These are phyloP conservation scores for Neotragus moschatus DNA, from an alignment of 2,113 vertebrate genomes.

Conservation along the genomic window DNA sequence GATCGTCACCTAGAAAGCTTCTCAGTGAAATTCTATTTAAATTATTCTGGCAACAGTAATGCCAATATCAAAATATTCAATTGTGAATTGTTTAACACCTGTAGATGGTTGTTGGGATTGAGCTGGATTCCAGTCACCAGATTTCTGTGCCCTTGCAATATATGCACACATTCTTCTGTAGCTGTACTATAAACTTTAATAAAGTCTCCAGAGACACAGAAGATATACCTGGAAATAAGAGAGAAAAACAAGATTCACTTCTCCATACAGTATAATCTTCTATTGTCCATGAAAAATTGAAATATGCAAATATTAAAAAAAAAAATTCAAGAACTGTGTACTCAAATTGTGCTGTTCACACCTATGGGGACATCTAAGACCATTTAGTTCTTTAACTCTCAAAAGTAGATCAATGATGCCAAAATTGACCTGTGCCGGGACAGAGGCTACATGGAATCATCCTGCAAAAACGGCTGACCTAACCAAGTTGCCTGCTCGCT, in stretches of 20 bases:
- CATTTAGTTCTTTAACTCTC: background rate
- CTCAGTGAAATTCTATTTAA: background rate
- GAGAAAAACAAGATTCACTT: background rate
- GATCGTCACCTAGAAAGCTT: background rate
- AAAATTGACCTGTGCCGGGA: background rate
- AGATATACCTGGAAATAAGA: constrained; percentile 83
- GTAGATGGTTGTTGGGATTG: constrained; percentile 91
- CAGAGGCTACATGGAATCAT: background rate
- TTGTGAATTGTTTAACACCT: constrained; percentile 79
- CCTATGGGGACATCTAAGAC: background rate
- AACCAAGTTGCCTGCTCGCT: background rate
- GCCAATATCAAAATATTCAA: background rate
- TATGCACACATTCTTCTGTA: constrained; percentile 90
- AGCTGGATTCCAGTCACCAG: constrained; percentile 89
- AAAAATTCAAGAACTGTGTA: background rate
- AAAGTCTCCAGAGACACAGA: constrained; percentile 89
- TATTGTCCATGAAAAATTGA: background rate
- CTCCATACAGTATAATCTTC: background rate
- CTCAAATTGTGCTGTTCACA: background rate
- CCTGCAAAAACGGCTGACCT: background rate
- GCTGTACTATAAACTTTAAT: constrained; percentile 91
- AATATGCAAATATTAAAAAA: background rate
- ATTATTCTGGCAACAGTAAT: background rate
- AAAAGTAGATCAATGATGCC: background rate
- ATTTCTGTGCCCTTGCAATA: constrained; percentile 88